Conservation (phyloP, 92 coral and sea anemone species). For the Nematostella vectensis region DNA sequence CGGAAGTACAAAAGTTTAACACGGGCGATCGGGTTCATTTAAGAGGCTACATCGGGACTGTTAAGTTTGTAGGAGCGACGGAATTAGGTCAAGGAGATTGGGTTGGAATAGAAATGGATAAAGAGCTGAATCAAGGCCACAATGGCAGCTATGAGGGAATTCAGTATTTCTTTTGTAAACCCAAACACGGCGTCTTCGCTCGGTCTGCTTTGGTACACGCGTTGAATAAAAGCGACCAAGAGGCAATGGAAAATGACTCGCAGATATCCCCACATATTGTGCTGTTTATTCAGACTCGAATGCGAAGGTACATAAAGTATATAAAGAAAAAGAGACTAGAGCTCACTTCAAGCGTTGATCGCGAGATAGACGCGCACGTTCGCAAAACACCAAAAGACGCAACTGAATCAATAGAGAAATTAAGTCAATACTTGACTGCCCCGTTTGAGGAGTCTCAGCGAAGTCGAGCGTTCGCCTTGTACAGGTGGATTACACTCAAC, state of each 20-base stretch:
- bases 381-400: constrained; percentile 33
- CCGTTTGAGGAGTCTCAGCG: constrained; percentile 51
- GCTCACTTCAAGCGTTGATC: constrained; percentile 37
- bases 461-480: constrained; percentile 53
- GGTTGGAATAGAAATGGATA: constrained; percentile 53
- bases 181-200: constrained; percentile 48
- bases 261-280: constrained; percentile 42
- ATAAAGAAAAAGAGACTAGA: constrained; percentile 35
- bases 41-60: constrained; percentile 46
- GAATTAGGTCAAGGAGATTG: constrained; percentile 46
- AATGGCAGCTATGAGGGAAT: constrained; percentile 40
- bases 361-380: constrained; percentile 44
- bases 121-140: constrained; percentile 35
- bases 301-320: constrained; percentile 47
- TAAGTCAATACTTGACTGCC: constrained; percentile 41
- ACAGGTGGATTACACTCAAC: constrained; percentile 54
- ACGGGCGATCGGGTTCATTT: constrained; percentile 47
- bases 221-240: constrained; percentile 23
- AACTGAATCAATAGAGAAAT: constrained; percentile 22
- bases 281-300: constrained; percentile 43
- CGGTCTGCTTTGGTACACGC: constrained; percentile 26
- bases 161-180: constrained; percentile 34
- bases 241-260: constrained; percentile 5
- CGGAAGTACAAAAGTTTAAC: constrained; percentile 15
- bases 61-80: constrained; percentile 41